Evolutionary conservation across 2,888 invertebrate species (phyloP), one percentile per base, ranked within the genome.

Genomic region (Crematogaster levior): DNA sequence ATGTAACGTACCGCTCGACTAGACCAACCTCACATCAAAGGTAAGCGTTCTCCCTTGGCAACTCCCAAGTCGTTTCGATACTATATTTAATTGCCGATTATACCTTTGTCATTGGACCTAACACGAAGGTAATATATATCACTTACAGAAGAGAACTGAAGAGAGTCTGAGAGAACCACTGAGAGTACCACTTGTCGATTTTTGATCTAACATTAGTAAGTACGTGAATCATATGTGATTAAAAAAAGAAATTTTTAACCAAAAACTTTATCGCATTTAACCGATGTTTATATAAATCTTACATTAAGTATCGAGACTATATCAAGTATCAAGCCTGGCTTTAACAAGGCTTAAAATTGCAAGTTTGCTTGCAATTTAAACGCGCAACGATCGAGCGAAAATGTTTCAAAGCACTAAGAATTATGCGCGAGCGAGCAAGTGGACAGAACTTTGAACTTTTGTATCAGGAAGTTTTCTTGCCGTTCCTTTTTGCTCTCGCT

Each of bases 381-480:
- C 56, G 40, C 43, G 18, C 7, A 88, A 88, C 27, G 10, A 9
- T 30, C 51, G 66, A 73, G 48, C 61, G 65, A 65, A 79, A 79
- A 79, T 79, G 72, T 37, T 79, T 51, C 84, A 84, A 85, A 87
- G 82, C 86, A 60, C 81, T 73, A 81, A 84, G 56, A 86, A 83
- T 85, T 84, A 60, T 70, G 81, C 61, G 43, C 58, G 61, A 74
- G 75, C 72, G 65, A 68, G 75, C 60, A 83, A 80, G 72, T 81
- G 75, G 75, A 75, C 80, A 70, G 82, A 83, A 82, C 72, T 86
- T 86, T 85, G 79, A 85, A 89, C 86, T 86, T 86, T 86, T 85
- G 88, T 85, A 86, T 85, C 85, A 77, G 79, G 21, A 86, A 83
- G 72, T 85, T 80, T 80, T 21, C 60, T 81, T 65, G 48, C 48